These are phyloP conservation scores for Microctonus hyperodae DNA, from an alignment of 2,888 invertebrate species.

Conservation along the genomic window DNA sequence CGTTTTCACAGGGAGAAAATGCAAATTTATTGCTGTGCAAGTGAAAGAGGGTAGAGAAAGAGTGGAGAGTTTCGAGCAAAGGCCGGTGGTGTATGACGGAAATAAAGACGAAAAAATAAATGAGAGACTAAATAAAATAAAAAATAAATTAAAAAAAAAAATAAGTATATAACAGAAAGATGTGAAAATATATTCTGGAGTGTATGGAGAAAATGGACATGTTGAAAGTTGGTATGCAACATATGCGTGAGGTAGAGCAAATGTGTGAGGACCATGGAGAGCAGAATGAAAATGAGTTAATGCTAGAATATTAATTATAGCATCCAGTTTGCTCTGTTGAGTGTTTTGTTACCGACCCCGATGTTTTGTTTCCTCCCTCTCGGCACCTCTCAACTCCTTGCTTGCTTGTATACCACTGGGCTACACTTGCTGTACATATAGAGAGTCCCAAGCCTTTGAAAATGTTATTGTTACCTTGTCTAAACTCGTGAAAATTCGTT, in stretches of 20 bases:
- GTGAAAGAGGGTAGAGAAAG: constrained; percentile 37
- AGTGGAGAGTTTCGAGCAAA: constrained; percentile 33
- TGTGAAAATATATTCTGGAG: neutral
- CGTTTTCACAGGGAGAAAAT: constrained; percentile 49
- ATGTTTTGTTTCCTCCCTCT: constrained; percentile 42
- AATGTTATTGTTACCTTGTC: neutral
- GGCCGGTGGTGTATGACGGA: neutral
- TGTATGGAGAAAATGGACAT: neutral
- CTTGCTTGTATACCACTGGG: neutral
- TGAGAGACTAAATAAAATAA: constrained; percentile 1
- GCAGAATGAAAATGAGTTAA: constrained; percentile 43
- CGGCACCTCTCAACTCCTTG: neutral
- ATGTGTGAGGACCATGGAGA: constrained; percentile 2
- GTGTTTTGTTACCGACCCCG: constrained; percentile 28
- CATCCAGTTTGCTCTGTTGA: constrained; percentile 34
- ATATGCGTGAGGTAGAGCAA: constrained; percentile 15
- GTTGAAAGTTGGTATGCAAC: neutral
- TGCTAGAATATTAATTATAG: constrained; percentile 56
- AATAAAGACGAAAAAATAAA: no score
- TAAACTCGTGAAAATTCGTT: neutral
- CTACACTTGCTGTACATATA: no score
- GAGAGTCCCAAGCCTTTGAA: neutral
- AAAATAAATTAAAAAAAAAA: constrained; percentile 10
- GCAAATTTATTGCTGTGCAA: constrained; percentile 51
- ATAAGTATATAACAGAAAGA: neutral